A percentile compares a stretch with the other conserved stretches of the same genome.
These are phyloP conservation scores for Glyphotaelius pellucidus DNA, from an alignment of 2,888 invertebrate species.

Conservation along the genomic window DNA sequence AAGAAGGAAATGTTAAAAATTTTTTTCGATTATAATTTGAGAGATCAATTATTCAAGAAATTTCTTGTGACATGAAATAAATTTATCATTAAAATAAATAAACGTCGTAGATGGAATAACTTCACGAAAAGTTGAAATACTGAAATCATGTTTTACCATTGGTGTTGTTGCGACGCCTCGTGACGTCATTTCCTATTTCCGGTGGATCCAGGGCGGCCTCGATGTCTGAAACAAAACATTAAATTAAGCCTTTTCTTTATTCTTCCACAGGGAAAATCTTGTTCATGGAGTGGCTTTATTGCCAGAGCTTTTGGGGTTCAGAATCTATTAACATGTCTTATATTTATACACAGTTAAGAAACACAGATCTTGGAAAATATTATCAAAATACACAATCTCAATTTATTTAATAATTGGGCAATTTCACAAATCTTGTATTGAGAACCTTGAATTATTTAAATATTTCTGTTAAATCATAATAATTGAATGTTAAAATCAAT, in stretches of 20 bases:
- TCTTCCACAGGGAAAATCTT: not conserved
- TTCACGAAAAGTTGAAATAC: not conserved
- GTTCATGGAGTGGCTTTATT: not conserved
- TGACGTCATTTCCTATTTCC: constrained; percentile 62
- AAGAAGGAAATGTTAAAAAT: too few species aligned
- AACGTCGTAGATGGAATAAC: not conserved
- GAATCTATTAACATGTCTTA: not conserved
- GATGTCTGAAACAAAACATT: constrained; percentile 55
- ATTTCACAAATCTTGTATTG: too few species aligned
- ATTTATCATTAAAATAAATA: not conserved
- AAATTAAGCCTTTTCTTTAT: not conserved
- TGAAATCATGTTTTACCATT: constrained; percentile 48
- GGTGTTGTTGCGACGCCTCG: constrained; percentile 62
- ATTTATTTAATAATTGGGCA: too few species aligned
- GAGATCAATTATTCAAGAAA: not conserved
- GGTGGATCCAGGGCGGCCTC: constrained; percentile 63
- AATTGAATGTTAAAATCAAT: too few species aligned
- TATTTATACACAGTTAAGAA: not conserved
- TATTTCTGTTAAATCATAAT: too few species aligned
- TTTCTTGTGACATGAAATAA: not conserved
- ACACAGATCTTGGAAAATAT: not conserved
- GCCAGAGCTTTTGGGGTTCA: not conserved
- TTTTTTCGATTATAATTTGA: too few species aligned
- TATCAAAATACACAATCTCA: too few species aligned
- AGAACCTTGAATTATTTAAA: too few species aligned